phyloP scores from a whole-genome alignment of 1,140 invertebrate genomes.

The Drosophila repletoides region DNA sequence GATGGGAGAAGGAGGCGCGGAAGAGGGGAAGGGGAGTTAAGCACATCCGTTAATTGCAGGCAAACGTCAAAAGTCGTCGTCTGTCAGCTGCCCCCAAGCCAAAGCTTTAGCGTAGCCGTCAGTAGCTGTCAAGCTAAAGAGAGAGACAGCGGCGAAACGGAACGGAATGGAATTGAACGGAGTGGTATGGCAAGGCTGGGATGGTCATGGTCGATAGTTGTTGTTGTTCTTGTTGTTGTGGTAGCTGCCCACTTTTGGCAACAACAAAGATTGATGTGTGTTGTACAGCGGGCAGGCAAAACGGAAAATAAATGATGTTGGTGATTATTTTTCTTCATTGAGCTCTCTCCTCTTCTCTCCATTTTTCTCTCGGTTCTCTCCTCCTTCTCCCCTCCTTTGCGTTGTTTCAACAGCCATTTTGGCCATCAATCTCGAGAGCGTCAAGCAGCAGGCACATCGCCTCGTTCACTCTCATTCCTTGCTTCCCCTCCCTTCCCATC shows the following conservation, averaged over 20 bases:
- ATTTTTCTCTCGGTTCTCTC: background rate
- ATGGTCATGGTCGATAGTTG: constrained; percentile 73
- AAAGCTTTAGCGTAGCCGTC: constrained; percentile 49
- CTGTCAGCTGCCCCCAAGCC: constrained; percentile 45
- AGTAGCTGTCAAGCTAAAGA: constrained; percentile 69
- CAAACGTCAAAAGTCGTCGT: constrained; percentile 76
- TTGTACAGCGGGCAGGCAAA: constrained; percentile 75
- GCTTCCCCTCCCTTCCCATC: background rate
- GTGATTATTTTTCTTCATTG: constrained; percentile 80
- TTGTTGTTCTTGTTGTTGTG: constrained; percentile 30
- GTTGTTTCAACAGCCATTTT: constrained; percentile 77
- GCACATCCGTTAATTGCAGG: constrained; percentile 71
- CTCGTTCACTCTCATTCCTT: background rate
- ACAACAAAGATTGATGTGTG: constrained; percentile 74
- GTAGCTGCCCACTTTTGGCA: constrained; percentile 60
- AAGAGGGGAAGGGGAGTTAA: constrained; percentile 26
- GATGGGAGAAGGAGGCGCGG: background rate
- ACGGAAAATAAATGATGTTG: constrained; percentile 80
- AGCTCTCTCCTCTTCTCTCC: constrained; percentile 16
- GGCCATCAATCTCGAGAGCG: constrained; percentile 65
- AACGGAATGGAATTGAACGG: no score
- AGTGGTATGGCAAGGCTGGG: constrained; percentile 18
- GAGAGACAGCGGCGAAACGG: constrained; percentile 58
- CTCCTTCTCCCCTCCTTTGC: background rate
- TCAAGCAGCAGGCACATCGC: constrained; percentile 38